Base-by-base conservation (phyloP, 2,113 vertebrate genomes). In the Ptilonorhynchus violaceus region DNA sequence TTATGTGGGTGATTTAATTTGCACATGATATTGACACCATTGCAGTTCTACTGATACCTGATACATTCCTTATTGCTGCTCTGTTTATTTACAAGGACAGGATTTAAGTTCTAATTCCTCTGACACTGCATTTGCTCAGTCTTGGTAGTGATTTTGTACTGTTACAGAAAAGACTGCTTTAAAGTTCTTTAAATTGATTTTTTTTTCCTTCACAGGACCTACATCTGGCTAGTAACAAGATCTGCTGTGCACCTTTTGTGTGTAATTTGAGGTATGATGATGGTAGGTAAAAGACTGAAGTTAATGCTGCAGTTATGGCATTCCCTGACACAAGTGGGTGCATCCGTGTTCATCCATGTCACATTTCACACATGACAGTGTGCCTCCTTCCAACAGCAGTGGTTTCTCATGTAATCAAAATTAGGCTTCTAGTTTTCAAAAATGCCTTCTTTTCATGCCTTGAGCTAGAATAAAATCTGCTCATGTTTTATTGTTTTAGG, bases 191-290 rank as follows among this genome's bases (percentile, higher is more conserved):
- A 60, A 80, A 66, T 24, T 1, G 0, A 70, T 49, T 63, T 70
- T 2, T 15, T 28, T 58, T 21, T 22, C 3, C 22, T 31, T 79
- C 24, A 63, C 39, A 37, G 22, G 8, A 8, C 41, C 22, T 89
- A 35, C 7, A 28, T n/a, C 49, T 85, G 49, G 31, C 58, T 56
- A 24, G n/a, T 58, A 73, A 63, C 15, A 55, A n/a, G 7, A 77
- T 55, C 52, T 66, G 2, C 28, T 66, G 1, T 49, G 17, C 24
- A 62, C 7, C 10, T 35, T n/a, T 42, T 44, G 23, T 28, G 8
- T 63, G 4, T 60, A 60, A 56, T 49, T 79, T 5, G 4, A 72
- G 60, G 12, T 63, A 20, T 0, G 0, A n/a, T 5, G 1, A 25
- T 35, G 8, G 30, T 58, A 42, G 30, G 6, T 41, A 11, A 49